Evolutionary conservation across 2,888 invertebrate species (phyloP), one percentile per base, ranked within the genome.

Genomic region (Drosophila nr. fundita): DNA sequence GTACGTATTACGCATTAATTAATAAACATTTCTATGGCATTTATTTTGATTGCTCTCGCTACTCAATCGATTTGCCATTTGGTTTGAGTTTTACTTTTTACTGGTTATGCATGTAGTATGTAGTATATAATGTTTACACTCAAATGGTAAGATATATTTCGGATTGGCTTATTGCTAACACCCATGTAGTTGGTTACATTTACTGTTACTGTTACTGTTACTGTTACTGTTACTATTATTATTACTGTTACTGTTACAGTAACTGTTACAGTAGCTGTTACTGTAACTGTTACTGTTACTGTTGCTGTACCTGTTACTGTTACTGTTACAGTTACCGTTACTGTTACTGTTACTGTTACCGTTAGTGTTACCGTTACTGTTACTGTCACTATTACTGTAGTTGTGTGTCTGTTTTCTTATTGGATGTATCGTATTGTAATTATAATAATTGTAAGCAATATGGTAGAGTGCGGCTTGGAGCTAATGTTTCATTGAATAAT

Each of bases 401-500:
- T 67, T 67, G 52, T 64, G 72, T 63, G 27, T 64, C 27, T 7
- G 13, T 10, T 21, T 59, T 59, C 27, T 27, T 62, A 57, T 52
- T 53, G 62, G 38, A 64, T 70, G 38, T 62, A 50, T 72, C 29
- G 61, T 68, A 65, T 63, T 73, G 65, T 68, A 68, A 54, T 74
- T 67, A 76, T 68, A 83, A 73, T 80, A 78, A 78, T 74, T 79
- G 72, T 88, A 89, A 84, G 88, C 86, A 79, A 71, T 89, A 76
- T 89, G 80, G 68, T 74, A 71, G 54, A 83, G 68, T 84, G 84
- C 81, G 84, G 86, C 86, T 86, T 86, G 90, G 87, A 86, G 86
- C 86, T 86, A 90, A 90, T 87, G 76, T 83, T 80, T 89, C 73
- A 88, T 90, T 85, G 78, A 87, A 89, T 90, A 87, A 88, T 84